Base-by-base conservation (phyloP, 2,797 vertebrate genomes). In the Danio choprae region DNA sequence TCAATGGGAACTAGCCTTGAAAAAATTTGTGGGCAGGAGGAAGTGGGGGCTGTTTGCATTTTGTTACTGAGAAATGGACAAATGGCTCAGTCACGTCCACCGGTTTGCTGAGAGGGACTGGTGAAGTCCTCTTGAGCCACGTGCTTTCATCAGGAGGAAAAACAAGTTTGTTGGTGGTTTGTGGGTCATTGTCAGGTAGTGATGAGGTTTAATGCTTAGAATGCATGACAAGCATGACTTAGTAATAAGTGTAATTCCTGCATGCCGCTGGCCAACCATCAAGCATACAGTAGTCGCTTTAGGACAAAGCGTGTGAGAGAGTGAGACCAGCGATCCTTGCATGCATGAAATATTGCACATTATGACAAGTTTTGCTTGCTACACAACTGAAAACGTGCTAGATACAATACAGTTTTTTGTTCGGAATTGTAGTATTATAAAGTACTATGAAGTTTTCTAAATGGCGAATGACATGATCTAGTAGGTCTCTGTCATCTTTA, bases 131-230 rank as follows among this genome's bases (percentile, higher is more conserved):
- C 50, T 55, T 80, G 63, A 56, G 53, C 20, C 48, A 55, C 78
- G 68, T 76, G 63, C 50, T 43, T 68, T 68, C 29, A 70, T 80
- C 71, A 78, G 59, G 53, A 65, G 56, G 36, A 68, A 80, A 84
- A 86, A 82, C 81, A 84, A 86, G 80, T 77, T 82, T 84, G 80
- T 63, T 74, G 58, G 40, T 82, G 87, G 85, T 80, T 84, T 84
- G 78, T 83, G 78, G 75, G 77, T 74, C 15, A 73, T 81, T 50
- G 83, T 86, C 86, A 85, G 79, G 79, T 82, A 86, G 71, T 75
- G 29, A 64, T 71, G 67, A 58, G 15, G 83, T 83, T 86, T 85
- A 74, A 79, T 18, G 77, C 65, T 68, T 86, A 82, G 84, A 86
- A 87, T 80, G 78, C 71, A 60, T 80, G 58, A 29, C 48, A 85